These are phyloP conservation scores for Scyliorhinus canicula DNA, from an alignment of 2,797 vertebrate genomes.

Conservation along the genomic window DNA sequence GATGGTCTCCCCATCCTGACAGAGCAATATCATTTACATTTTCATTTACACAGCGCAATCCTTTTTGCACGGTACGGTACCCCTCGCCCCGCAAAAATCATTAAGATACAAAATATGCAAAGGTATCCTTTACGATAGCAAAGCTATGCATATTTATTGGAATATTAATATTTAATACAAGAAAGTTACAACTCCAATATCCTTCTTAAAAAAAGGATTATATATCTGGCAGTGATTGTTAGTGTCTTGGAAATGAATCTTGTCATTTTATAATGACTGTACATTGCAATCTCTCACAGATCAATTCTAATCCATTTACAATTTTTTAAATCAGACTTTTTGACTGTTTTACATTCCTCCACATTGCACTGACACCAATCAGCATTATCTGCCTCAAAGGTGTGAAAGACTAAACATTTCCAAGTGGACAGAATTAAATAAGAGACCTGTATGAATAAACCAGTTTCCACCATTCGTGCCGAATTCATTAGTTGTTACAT, in stretches of 20 bases:
- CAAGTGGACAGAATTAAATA: background rate
- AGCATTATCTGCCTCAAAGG: background rate
- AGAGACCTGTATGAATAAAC: background rate
- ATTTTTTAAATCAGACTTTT: background rate
- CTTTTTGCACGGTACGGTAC: background rate
- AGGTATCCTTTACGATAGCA: background rate
- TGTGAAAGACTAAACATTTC: background rate
- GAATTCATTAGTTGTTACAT: background rate
- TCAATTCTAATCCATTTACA: background rate
- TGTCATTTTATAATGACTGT: background rate
- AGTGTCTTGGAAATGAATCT: background rate
- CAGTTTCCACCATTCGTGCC: background rate
- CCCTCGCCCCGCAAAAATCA: background rate
- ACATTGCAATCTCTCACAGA: background rate
- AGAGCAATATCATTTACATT: background rate
- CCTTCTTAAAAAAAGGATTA: background rate
- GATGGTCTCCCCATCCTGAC: slow-evolving; percentile 44
- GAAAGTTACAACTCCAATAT: background rate
- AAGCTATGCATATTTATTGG: background rate
- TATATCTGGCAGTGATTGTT: background rate
- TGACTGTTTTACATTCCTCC: background rate
- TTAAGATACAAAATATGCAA: background rate
- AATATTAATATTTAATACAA: background rate
- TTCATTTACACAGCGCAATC: background rate
- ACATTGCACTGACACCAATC: background rate